Percentiles rank a stretch among this genome's conserved stretches.
phyloP scores from a whole-genome alignment of 2,888 invertebrate genomes.

The Myopa testacea region DNA sequence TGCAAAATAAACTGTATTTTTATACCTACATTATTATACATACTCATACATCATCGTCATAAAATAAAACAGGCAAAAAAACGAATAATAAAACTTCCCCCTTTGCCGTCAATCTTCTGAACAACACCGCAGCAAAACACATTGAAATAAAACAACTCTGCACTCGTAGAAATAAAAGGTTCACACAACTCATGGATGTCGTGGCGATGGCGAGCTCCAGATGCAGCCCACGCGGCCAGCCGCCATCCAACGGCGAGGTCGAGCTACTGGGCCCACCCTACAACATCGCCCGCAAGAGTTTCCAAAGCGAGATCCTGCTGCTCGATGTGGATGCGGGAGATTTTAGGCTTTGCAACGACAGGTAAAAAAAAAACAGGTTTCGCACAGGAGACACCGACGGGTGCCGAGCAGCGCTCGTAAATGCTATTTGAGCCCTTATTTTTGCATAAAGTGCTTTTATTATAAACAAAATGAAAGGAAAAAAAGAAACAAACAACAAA shows the following conservation, averaged over 20 bases:
- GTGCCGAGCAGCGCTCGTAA: neutral
- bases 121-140: neutral
- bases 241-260: neutral
- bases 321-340: slow-evolving; percentile 48
- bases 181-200: slow-evolving; percentile 18
- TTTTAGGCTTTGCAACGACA: slow-evolving; percentile 10
- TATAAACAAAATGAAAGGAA: neutral
- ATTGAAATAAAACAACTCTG: neutral
- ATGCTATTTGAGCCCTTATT: neutral
- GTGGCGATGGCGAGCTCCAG: neutral
- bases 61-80: neutral
- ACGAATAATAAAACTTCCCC: neutral
- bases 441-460: neutral
- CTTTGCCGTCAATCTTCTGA: neutral
- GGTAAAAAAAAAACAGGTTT: slow-evolving; percentile 19
- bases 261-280: slow-evolving; percentile 41
- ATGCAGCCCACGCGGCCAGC: slow-evolving; percentile 11
- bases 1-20: neutral
- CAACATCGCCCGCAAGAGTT: slow-evolving; percentile 53
- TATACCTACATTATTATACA: too few relatives aligned
- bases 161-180: slow-evolving; percentile 8
- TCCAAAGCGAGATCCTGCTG: slow-evolving; percentile 58
- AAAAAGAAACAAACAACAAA: too few relatives aligned
- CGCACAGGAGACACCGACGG: too few relatives aligned
- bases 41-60: too few relatives aligned